Evolutionary conservation across 1,140 invertebrate genomes (phyloP).

Genomic region (Ladona fulva): DNA sequence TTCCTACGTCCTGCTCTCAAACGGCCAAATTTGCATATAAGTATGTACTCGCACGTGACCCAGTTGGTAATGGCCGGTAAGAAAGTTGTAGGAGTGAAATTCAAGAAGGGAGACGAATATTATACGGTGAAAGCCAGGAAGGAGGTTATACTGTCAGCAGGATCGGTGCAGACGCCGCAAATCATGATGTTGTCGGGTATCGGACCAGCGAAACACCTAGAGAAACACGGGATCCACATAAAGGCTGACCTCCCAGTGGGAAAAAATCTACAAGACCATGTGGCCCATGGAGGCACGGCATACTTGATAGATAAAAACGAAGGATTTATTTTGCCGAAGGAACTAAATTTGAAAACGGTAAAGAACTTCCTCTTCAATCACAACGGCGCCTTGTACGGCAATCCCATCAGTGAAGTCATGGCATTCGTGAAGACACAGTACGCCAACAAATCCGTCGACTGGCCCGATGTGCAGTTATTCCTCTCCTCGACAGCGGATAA

Average conservation of each 20-base stretch:
- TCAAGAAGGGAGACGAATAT: constrained; percentile 40
- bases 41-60: constrained; percentile 42
- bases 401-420: constrained; percentile 62
- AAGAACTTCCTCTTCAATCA: constrained; percentile 44
- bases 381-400: constrained; percentile 52
- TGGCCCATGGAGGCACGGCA: constrained; percentile 51
- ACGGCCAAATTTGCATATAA: constrained; percentile 59
- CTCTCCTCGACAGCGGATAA: constrained; percentile 58
- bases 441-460: constrained; percentile 49
- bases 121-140: constrained; percentile 43
- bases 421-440: constrained; percentile 67
- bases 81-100: constrained; percentile 48
- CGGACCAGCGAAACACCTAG: constrained; percentile 56
- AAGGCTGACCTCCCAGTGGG: constrained; percentile 59
- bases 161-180: constrained; percentile 57
- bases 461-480: constrained; percentile 70
- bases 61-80: constrained; percentile 43
- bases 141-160: constrained; percentile 65
- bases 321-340: constrained; percentile 49
- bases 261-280: constrained; percentile 59
- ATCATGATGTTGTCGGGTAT: constrained; percentile 71
- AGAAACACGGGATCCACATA: constrained; percentile 46
- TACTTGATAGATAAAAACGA: constrained; percentile 45
- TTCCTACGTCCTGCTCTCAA: constrained; percentile 61
- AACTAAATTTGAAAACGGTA: constrained; percentile 42